Evolutionary conservation across 2,113 vertebrate species (phyloP).

Genomic region (Brachyhypopomus gauderio): DNA sequence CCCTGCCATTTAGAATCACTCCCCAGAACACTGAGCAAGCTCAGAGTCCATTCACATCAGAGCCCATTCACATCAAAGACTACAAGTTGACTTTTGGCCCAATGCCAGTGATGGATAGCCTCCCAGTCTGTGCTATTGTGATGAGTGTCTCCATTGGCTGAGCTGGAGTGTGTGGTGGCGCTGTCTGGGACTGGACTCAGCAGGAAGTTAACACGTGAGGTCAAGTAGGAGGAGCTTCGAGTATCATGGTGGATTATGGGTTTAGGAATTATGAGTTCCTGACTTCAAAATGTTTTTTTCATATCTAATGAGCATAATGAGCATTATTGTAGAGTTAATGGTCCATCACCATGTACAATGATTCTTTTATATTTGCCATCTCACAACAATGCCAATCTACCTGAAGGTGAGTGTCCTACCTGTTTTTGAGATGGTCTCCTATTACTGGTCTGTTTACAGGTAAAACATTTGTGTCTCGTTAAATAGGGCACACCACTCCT

Average conservation of each 20-base stretch:
- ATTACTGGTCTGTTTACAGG: background rate
- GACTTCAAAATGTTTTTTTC: background rate
- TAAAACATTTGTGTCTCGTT: background rate
- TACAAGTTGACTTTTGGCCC: slow-evolving; percentile 47
- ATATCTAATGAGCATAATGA: too few species aligned
- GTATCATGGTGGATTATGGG: background rate
- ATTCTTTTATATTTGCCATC: too few species aligned
- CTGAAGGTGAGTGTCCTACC: background rate
- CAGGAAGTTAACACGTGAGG: slow-evolving; percentile 46
- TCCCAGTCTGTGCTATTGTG: slow-evolving; percentile 49
- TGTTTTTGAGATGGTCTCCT: background rate
- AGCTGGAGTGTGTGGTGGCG: slow-evolving; percentile 41
- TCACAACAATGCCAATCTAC: background rate
- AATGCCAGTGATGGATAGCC: slow-evolving; percentile 53
- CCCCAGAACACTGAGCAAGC: slow-evolving; percentile 42
- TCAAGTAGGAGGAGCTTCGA: slow-evolving; percentile 28
- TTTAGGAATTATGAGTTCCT: background rate
- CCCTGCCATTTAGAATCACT: slow-evolving; percentile 39
- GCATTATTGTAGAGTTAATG: too few species aligned
- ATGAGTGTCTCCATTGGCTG: slow-evolving; percentile 42
- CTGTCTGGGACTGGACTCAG: slow-evolving; percentile 49
- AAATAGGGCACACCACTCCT: too few species aligned
- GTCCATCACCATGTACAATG: too few species aligned
- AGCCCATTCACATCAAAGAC: background rate
- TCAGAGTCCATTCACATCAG: slow-evolving; percentile 46